These are phyloP conservation scores for Dendrocincla tyrannina DNA, from an alignment of 2,797 vertebrate species.

Conservation along the genomic window DNA sequence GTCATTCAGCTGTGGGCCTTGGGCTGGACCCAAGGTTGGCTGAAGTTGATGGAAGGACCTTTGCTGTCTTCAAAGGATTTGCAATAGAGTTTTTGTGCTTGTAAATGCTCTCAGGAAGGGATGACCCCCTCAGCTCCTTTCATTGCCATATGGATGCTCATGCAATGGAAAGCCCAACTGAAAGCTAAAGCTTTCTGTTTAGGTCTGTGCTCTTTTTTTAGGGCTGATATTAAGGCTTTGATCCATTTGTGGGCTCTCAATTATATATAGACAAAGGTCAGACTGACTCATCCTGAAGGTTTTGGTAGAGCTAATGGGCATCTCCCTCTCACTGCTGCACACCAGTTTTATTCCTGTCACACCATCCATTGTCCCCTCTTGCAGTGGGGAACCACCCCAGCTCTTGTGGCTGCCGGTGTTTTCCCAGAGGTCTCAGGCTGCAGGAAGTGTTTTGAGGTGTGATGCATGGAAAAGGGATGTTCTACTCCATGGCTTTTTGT, in stretches of 20 bases:
- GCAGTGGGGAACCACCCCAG: background rate
- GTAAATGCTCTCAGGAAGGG: background rate
- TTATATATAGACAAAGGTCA: rapidly evolving
- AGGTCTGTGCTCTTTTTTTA: background rate
- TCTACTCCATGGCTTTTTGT: background rate
- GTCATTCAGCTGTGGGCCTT: background rate
- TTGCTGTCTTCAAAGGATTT: background rate
- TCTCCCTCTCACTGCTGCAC: background rate
- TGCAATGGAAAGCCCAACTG: background rate
- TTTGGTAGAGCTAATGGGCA: background rate
- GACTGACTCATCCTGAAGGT: background rate
- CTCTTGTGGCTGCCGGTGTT: background rate
- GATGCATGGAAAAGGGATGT: background rate
- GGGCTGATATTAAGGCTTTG: background rate
- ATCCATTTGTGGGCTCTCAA: background rate
- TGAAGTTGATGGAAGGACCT: background rate
- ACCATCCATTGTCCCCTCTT: background rate
- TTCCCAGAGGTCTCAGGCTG: background rate
- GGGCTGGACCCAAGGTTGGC: background rate
- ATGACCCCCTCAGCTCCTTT: background rate
- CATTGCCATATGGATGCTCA: background rate
- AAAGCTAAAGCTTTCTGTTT: background rate
- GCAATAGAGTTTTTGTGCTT: background rate
- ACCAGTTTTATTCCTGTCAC: background rate
- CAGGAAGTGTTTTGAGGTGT: background rate